Base-by-base conservation (phyloP, 2,113 vertebrate species). In the Tricholaema leucomelas region DNA sequence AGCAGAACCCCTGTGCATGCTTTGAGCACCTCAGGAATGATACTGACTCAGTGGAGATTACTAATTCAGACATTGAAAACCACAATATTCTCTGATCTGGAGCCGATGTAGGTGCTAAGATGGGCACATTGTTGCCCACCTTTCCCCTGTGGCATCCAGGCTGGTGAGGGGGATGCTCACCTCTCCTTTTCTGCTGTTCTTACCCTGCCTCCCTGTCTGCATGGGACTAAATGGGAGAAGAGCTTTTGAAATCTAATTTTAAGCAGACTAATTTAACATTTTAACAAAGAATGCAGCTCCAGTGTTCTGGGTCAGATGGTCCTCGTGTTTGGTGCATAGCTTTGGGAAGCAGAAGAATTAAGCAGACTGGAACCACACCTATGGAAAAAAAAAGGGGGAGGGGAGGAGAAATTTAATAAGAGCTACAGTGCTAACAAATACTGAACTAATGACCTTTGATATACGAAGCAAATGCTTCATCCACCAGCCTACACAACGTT, bases 391-490 rank as follows among this genome's bases (percentile, higher is more conserved):
- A 80, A 79, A 42, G 16, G 17, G 16, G 42, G 42, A 3, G 42
- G 40, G 61, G 24, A 17, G 35, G 64, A 63, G 84, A 92, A 92
- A 28, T n/a, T 79, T 85, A 93, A 91, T 93, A 93, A 95, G 91
- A 92, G 35, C 71, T 87, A 82, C 60, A 85, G 48, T 28, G 1
- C 87, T 91, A 92, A 83, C 87, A 87, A 96, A 89, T 74, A 83
- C 69, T 93, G 89, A 96, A 95, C 92, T 92, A 91, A 89, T 81
- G 91, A 95, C 95, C 96, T 94, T 89, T 78, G 92, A 89, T 94
- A 94, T 71, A 82, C 87, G 91, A 96, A 93, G 81, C 38, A 85
- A 96, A 91, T 85, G 79, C 84, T 94, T 93, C 87, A 87, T 72
- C 73, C 55, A 55, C 66, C 44, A 9, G 21, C 48, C 83, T 85